A percentile compares a stretch with the other conserved stretches of the same genome.
These are phyloP conservation scores for Drosophila subsilvestris DNA, from an alignment of 2,888 invertebrate genomes.

Conservation along the genomic window DNA sequence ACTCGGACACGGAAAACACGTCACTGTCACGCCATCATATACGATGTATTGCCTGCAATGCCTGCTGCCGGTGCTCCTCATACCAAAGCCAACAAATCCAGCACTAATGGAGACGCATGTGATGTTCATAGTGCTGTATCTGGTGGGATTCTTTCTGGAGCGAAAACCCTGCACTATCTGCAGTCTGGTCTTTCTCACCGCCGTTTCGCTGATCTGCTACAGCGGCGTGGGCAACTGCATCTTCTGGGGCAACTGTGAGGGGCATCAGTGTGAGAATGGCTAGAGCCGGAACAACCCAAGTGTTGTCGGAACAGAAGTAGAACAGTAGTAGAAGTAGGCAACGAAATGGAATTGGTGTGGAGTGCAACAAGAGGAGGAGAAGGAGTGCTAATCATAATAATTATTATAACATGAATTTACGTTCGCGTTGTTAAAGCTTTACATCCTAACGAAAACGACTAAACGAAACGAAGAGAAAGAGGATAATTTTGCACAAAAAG, in stretches of 20 bases:
- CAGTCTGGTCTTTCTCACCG: conserved; percentile 96
- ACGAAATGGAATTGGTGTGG: conserved; percentile 12
- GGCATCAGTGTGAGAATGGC: conserved; percentile 86
- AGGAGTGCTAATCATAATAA: conserved; percentile 28
- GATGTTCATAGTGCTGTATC: conserved; percentile 98
- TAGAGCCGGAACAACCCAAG: conserved; percentile 50
- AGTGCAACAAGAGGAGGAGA: not conserved
- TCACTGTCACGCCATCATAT: not conserved
- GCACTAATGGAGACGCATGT: conserved; percentile 97
- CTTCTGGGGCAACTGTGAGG: conserved; percentile 94
- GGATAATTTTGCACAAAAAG: conserved; percentile 48
- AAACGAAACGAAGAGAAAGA: not conserved
- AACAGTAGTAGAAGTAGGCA: conserved; percentile 29
- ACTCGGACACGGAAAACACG: not conserved
- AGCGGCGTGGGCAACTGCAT: conserved; percentile 97
- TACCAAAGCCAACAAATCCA: conserved; percentile 99
- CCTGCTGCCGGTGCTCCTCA: conserved; percentile 97
- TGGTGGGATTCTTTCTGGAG: conserved; percentile 98
- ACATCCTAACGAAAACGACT: conserved; percentile 36
- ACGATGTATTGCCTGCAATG: conserved; percentile 98
- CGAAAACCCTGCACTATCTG: conserved; percentile 99
- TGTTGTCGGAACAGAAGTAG: not conserved
- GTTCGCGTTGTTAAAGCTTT: conserved; percentile 60
- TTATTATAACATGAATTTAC: conserved; percentile 38
- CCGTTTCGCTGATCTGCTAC: conserved; percentile 97